Evolutionary conservation across 2,888 invertebrate species (phyloP).

Genomic region (Meteorus colon): DNA sequence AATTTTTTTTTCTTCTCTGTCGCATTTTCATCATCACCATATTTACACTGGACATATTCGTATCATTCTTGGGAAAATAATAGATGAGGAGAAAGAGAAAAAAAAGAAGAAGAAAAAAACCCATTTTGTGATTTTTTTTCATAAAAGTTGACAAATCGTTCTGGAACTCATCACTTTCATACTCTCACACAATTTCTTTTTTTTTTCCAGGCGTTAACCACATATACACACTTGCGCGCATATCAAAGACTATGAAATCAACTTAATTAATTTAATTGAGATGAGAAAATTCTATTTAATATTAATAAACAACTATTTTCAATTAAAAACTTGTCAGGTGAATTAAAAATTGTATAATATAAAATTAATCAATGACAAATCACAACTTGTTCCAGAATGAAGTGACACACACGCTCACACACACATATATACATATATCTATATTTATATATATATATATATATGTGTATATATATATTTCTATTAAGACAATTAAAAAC

Average conservation of each 20-base stretch:
- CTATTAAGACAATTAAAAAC: constrained; percentile 46
- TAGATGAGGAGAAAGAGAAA: constrained; percentile 28
- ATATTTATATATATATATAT: neutral
- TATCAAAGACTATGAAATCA: neutral
- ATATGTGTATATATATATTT: constrained; percentile 39
- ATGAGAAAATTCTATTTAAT: constrained; percentile 7
- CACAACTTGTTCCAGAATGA: constrained; percentile 26
- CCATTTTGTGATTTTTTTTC: neutral
- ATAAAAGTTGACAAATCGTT: neutral
- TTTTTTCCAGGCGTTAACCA: too few species aligned
- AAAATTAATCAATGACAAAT: constrained; percentile 26
- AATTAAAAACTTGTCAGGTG: neutral
- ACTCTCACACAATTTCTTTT: neutral
- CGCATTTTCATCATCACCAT: constrained; percentile 38
- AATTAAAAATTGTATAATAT: constrained; percentile 7
- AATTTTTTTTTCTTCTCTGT: constrained; percentile 30
- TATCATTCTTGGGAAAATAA: constrained; percentile 32
- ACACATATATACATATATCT: constrained; percentile 16
- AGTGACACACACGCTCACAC: constrained; percentile 1
- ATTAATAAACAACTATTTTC: constrained; percentile 9
- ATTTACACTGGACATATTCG: constrained; percentile 44
- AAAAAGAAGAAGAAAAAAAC: constrained; percentile 5
- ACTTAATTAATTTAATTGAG: constrained; percentile 5
- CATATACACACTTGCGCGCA: neutral
- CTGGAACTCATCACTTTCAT: neutral